Evolutionary conservation across 2,888 invertebrate species (phyloP).

Genomic region (Agelastica alni): DNA sequence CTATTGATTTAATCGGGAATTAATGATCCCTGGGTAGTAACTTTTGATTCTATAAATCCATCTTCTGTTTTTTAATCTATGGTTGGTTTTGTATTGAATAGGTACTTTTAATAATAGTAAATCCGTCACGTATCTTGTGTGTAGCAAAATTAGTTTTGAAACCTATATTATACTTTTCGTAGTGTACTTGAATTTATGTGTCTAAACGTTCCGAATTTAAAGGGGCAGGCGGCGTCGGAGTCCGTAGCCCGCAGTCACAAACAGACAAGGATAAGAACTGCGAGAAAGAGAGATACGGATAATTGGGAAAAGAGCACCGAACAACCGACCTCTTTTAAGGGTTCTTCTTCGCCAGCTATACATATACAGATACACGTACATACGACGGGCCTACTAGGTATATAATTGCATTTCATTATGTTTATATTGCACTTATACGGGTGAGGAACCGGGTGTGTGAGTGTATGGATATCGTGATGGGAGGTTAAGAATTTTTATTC

Average conservation of each 20-base stretch:
- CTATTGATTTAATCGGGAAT: no score
- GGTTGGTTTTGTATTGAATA: no score
- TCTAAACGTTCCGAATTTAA: not conserved
- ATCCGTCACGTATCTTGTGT: no score
- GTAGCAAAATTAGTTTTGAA: no score
- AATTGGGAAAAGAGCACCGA: constrained; percentile 8
- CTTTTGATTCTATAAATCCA: no score
- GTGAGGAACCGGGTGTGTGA: not conserved
- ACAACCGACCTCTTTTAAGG: constrained; percentile 23
- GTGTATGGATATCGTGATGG: not conserved
- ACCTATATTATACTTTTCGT: no score
- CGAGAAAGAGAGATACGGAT: not conserved
- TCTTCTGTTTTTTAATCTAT: no score
- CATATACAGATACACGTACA: constrained; percentile 13
- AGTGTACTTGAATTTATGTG: no score
- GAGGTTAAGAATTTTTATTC: not conserved
- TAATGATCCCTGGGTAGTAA: no score
- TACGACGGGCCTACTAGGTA: constrained; percentile 14
- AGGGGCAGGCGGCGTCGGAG: constrained; percentile 17
- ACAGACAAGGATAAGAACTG: constrained; percentile 20
- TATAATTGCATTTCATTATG: constrained; percentile 20
- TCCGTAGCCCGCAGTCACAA: constrained; percentile 12
- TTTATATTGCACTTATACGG: constrained; percentile 25
- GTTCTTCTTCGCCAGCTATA: constrained; percentile 12
- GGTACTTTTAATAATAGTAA: no score